Percentiles rank a stretch among this genome's conserved stretches.
These are phyloP conservation scores for Microplitis mediator DNA, from an alignment of 1,140 invertebrate species.

Conservation along the genomic window DNA sequence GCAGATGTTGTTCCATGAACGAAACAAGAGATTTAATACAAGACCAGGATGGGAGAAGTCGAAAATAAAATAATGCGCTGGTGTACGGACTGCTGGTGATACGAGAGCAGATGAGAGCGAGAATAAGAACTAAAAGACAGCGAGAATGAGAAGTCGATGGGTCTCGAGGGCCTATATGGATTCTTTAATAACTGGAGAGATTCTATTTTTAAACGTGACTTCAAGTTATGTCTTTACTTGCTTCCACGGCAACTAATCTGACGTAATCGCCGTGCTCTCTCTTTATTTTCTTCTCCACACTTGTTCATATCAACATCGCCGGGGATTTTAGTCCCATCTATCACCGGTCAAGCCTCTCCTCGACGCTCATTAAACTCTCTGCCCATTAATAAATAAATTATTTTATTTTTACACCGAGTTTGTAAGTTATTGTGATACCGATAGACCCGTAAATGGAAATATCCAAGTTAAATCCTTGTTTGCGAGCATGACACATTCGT, in stretches of 20 bases:
- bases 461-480: constrained; percentile 21
- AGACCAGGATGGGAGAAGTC: too few relatives aligned
- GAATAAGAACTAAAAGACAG: not conserved
- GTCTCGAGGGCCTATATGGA: constrained; percentile 35
- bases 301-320: not conserved
- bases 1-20: constrained; percentile 8
- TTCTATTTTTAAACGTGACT: constrained; percentile 61
- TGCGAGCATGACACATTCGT: constrained; percentile 8
- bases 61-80: too few relatives aligned
- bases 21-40: not conserved
- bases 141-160: not conserved
- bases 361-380: not conserved
- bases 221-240: constrained; percentile 46
- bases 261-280: constrained; percentile 56
- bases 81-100: too few relatives aligned
- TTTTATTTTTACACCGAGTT: not conserved
- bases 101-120: not conserved
- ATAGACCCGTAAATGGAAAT: constrained; percentile 23
- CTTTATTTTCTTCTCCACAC: constrained; percentile 31
- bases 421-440: not conserved
- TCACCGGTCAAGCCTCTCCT: not conserved
- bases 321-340: not conserved
- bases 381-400: not conserved
- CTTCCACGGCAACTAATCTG: constrained; percentile 32
- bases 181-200: constrained; percentile 49